Evolutionary conservation across 2,113 vertebrate species (phyloP).

Genomic region (Paracanthobrama guichenoti): DNA sequence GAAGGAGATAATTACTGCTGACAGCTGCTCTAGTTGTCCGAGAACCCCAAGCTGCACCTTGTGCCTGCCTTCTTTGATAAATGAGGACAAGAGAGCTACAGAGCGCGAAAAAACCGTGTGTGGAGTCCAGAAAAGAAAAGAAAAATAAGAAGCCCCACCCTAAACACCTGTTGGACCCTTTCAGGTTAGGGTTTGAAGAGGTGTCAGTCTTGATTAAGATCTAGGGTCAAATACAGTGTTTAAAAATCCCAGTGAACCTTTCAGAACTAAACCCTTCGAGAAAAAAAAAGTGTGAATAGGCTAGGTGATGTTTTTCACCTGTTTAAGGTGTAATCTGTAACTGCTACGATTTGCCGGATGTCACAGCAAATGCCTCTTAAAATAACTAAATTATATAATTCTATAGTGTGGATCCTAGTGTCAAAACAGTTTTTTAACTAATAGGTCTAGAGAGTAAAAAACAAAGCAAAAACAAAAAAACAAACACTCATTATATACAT

Average conservation of each 20-base stretch:
- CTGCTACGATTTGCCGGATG: not conserved
- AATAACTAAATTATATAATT: not conserved
- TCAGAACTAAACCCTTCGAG: not conserved
- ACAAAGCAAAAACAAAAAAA: no score
- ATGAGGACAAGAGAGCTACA: constrained; percentile 66
- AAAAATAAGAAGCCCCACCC: constrained; percentile 74
- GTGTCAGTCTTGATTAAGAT: constrained; percentile 81
- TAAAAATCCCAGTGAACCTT: constrained; percentile 28
- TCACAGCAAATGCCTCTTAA: not conserved
- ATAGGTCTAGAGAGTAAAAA: no score
- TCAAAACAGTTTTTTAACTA: not conserved
- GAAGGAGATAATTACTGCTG: constrained; percentile 94
- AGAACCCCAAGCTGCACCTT: constrained; percentile 83
- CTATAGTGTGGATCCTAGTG: not conserved
- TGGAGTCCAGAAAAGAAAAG: constrained; percentile 59
- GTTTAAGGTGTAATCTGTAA: constrained; percentile 34
- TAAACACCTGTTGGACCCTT: constrained; percentile 87
- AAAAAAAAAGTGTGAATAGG: constrained; percentile 25
- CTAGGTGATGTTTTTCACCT: constrained; percentile 18
- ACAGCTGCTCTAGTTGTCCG: constrained; percentile 94
- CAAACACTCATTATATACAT: no score
- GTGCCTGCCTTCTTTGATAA: constrained; percentile 81
- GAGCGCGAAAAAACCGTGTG: constrained; percentile 47
- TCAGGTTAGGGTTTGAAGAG: constrained; percentile 80
- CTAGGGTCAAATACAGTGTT: constrained; percentile 27